Base-by-base conservation (phyloP, 2,113 vertebrate genomes). In the Catharus minimus region DNA sequence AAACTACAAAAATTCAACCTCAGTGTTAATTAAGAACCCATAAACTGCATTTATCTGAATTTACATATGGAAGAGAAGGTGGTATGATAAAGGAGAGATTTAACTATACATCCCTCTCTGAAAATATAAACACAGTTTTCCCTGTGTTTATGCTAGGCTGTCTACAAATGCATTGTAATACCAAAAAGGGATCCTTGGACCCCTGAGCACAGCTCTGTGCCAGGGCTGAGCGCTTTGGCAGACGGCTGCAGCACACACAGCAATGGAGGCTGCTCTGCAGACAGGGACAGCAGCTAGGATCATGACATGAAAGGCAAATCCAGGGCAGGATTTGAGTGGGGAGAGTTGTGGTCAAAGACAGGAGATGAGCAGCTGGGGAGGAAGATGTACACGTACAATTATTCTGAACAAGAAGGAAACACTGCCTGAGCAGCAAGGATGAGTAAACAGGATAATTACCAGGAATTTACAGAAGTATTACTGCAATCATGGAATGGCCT, bases 371-470 rank as follows among this genome's bases (percentile, higher is more conserved):
- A 83, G 56, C 18, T 8, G 2, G 36, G 41, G 26, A 82, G 67
- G 55, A 93, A 67, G 62, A 83, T 21, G 58, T 43, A 43, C 55
- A 83, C 19, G 55, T 43, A 43, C 55, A 87, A 43, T 82, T 76
- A 43, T 65, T 90, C n/a, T 50, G 56, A 83, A 64, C 0, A 2
- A 84, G 86, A 81, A 84, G 62, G 53, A 82, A 88, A 60, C n/a
- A 9, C 38, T 83, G 65, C 71, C 60, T 74, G 47, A 93, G 58
- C 66, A 88, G 68, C 72, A 80, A 91, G 82, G 75, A 86, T 80
- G 79, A 80, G 68, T 83, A 94, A 92, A 94, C 68, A 91, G 60
- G 49, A 67, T 94, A 94, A 95, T 92, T 86, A 83, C 61, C 88
- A 83, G 72, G 88, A 90, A 94, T 90, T 90, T 93, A 78, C 38